Evolutionary conservation across 2,888 invertebrate species (phyloP).

Genomic region (Stenurella melanura): DNA sequence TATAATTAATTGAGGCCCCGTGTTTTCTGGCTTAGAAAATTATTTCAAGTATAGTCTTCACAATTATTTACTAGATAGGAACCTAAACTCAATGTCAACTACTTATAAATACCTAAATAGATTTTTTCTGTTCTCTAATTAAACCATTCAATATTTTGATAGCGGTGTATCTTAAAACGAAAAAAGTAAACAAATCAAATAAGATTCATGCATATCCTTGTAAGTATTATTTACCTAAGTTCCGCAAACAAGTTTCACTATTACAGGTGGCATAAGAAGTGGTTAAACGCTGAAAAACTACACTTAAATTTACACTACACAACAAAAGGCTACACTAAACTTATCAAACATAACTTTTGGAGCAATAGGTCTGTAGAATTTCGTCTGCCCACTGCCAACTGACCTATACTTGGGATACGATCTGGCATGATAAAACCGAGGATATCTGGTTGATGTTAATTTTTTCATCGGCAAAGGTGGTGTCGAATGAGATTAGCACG

Average conservation of each 20-base stretch:
- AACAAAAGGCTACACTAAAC: not conserved
- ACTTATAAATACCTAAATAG: not conserved
- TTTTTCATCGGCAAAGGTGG: slow-evolving; percentile 24
- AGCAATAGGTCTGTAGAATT: not conserved
- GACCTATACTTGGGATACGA: slow-evolving; percentile 3
- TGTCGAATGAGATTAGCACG: slow-evolving; percentile 28
- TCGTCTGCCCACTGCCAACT: not conserved
- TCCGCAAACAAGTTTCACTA: no score
- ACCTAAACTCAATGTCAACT: slow-evolving; percentile 1
- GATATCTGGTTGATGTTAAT: slow-evolving; percentile 32
- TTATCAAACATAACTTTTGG: not conserved
- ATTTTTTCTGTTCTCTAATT: not conserved
- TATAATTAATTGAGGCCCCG: not conserved
- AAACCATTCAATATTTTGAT: not conserved
- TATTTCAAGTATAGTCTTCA: not conserved
- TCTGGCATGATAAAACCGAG: slow-evolving; percentile 15
- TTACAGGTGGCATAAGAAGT: not conserved
- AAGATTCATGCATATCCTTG: not conserved
- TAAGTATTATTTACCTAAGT: not conserved
- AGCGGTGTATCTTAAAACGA: not conserved
- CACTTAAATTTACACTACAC: not conserved
- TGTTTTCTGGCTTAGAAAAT: not conserved
- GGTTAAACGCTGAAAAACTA: not conserved
- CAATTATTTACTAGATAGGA: no score
- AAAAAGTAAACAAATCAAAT: not conserved